Base-by-base conservation (phyloP, 2,888 invertebrate genomes). In the Polietes domitor region DNA sequence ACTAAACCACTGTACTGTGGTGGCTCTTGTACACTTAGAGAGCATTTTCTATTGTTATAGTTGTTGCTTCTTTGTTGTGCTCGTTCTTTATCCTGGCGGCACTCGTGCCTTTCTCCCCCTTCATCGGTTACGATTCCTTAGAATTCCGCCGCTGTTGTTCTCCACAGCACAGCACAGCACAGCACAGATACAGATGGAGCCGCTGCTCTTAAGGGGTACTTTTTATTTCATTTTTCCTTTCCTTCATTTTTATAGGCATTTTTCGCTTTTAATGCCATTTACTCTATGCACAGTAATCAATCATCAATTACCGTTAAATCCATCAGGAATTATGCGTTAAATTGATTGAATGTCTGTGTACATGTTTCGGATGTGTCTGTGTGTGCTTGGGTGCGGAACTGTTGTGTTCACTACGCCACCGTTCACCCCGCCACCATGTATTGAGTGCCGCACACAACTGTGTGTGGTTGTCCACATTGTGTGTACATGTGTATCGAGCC, bases 241-340 rank as follows among this genome's bases (percentile, higher is more conserved):
- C 50, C 55, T 63, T 53, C 17, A 37, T 12, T 53, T 58, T 75
- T 76, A 63, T 79, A 79, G 78, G 81, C 81, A 84, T 76, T 81
- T 70, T 68, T 55, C 53, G 76, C 73, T 75, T 73, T 73, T 79
- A 76, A 78, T 81, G 73, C 81, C 75, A 81, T 88, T 87, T 76
- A 61, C 81, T 76, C 68, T 81, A 79, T 68, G 73, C 37, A 86
- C 85, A 86, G 88, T 89, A 90, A 91, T 91, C 90, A 91, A 91
- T 91, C 91, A 91, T 89, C 89, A 90, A 91, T 91, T 91, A 91
- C 90, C 88, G 87, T 89, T 88, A 89, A 89, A 88, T 89, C 90
- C 88, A 88, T 90, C 89, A 91, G 89, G 89, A 90, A 90, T 90
- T 91, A 90, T 91, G 90, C 89, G 89, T 89, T 91, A 89, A 90